phyloP scores from a whole-genome alignment of 2,113 vertebrate genomes.

The Tauraco erythrolophus region DNA sequence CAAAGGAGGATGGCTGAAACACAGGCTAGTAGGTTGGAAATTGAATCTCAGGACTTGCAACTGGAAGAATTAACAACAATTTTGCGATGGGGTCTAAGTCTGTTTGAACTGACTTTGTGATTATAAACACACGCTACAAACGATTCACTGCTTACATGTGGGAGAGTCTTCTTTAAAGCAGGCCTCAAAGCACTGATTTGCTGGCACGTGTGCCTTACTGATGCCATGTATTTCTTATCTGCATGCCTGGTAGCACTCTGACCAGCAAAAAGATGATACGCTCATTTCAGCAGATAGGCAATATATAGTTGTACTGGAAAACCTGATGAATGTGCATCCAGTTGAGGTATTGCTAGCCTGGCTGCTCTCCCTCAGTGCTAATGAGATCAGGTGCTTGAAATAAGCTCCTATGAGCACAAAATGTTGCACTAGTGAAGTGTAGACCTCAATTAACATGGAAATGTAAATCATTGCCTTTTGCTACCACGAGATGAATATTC shows the following conservation, averaged over 20 bases:
- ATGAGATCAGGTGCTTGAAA: neutral
- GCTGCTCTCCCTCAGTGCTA: neutral
- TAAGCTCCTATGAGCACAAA: neutral
- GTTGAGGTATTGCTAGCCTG: neutral
- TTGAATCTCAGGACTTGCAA: neutral
- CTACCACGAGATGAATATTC: neutral
- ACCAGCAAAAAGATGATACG: neutral
- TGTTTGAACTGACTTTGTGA: neutral
- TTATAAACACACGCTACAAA: neutral
- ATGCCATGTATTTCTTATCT: neutral
- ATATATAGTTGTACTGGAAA: neutral
- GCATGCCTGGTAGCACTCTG: neutral
- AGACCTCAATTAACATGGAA: neutral
- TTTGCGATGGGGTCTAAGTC: neutral
- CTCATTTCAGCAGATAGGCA: neutral
- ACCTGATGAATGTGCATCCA: neutral
- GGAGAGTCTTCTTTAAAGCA: neutral
- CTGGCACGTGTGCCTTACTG: neutral
- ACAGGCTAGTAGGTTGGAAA: neutral
- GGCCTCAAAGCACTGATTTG: neutral
- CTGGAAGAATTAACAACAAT: neutral
- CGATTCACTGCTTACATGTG: neutral
- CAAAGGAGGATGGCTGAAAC: neutral
- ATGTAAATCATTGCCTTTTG: neutral
- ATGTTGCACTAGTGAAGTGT: neutral